These are phyloP conservation scores for Clinocottus analis DNA, from an alignment of 2,113 vertebrate species.

Conservation along the genomic window DNA sequence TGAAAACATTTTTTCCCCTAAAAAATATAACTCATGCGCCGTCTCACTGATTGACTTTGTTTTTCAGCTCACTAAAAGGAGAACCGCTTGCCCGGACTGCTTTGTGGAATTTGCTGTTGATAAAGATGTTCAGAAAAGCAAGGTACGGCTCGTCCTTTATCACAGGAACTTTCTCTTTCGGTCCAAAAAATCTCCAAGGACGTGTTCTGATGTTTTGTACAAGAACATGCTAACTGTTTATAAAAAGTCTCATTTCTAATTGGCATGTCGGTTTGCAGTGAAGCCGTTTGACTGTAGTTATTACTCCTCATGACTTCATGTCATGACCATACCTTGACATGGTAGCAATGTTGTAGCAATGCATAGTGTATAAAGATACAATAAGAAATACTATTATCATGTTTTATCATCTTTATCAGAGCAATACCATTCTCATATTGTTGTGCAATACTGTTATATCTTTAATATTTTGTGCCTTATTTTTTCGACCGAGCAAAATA, in stretches of 20 bases:
- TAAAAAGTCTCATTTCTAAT: neutral
- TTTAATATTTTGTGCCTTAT: too few relatives aligned
- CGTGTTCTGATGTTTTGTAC: neutral
- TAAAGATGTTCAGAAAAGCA: constrained; percentile 88
- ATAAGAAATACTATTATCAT: too few relatives aligned
- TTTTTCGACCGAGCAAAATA: too few relatives aligned
- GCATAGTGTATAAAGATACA: too few relatives aligned
- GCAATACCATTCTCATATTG: too few relatives aligned
- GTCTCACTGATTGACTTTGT: constrained; percentile 22
- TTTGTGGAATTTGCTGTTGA: constrained; percentile 89
- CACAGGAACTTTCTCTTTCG: neutral
- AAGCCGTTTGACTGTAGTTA: neutral
- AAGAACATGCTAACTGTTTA: neutral
- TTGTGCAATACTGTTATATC: too few relatives aligned
- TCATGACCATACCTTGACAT: too few relatives aligned
- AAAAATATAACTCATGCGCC: neutral
- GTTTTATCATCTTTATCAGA: too few relatives aligned
- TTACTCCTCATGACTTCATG: too few relatives aligned
- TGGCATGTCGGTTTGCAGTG: neutral
- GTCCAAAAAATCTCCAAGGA: neutral
- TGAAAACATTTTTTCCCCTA: neutral
- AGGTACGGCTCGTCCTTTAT: constrained; percentile 80
- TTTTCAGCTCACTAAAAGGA: constrained; percentile 84
- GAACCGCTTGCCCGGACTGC: constrained; percentile 84
- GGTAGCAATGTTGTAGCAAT: too few relatives aligned